A percentile compares a stretch with the other conserved stretches of the same genome.
These are phyloP conservation scores for Pristionchus fissidentatus DNA, from an alignment of 2,888 invertebrate genomes.

Conservation along the genomic window DNA sequence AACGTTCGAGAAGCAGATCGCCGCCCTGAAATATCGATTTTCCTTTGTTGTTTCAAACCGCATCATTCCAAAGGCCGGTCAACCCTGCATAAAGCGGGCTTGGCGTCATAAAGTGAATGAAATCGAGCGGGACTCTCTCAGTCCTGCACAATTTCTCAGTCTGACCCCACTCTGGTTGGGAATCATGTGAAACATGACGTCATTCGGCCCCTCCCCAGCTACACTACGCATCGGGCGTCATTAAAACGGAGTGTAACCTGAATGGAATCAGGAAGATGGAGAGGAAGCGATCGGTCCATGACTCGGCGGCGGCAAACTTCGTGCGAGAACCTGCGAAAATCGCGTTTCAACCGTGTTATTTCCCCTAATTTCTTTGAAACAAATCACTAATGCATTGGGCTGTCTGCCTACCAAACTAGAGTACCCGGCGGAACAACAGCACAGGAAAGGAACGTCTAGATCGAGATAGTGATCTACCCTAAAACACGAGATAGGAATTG, in stretches of 20 bases:
- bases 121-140: too few species aligned
- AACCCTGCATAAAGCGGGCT: not conserved
- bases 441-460: too few species aligned
- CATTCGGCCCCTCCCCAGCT: not conserved
- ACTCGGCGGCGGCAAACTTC: conserved; percentile 45
- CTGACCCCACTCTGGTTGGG: not conserved
- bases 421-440: too few species aligned
- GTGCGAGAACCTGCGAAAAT: conserved; percentile 32
- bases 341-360: not conserved
- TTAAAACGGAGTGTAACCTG: conserved; percentile 13
- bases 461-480: too few species aligned
- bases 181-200: not conserved
- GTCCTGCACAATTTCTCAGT: too few species aligned
- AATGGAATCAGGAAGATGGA: conserved; percentile 41
- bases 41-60: not conserved
- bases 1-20: conserved; percentile 70
- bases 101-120: too few species aligned
- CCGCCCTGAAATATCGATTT: conserved; percentile 55
- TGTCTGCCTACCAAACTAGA: too few species aligned
- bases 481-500: too few species aligned
- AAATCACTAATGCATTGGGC: too few species aligned
- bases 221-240: too few species aligned
- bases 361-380: not conserved
- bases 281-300: conserved; percentile 45
- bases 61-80: too few species aligned